These are phyloP conservation scores for Sphenodon punctatus DNA, from an alignment of 2,797 vertebrate genomes.

Conservation along the genomic window DNA sequence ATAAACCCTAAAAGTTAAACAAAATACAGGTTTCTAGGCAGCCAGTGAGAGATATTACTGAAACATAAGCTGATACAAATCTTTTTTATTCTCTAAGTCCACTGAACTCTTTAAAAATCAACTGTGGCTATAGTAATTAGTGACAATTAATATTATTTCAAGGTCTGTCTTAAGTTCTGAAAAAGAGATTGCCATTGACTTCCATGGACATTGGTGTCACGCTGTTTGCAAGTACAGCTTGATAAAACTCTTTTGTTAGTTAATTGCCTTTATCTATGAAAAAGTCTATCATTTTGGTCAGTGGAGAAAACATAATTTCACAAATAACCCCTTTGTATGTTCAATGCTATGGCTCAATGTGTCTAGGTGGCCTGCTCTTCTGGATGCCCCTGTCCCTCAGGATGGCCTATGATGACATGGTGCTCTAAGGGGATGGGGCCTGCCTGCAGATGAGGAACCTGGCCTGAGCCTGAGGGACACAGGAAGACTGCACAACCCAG, in stretches of 20 bases:
- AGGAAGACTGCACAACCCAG: too few species aligned
- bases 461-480: too few species aligned
- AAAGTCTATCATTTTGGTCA: constrained; percentile 1
- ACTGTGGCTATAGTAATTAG: not conserved
- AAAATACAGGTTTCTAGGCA: not conserved
- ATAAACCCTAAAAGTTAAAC: not conserved
- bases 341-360: too few species aligned
- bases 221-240: not conserved
- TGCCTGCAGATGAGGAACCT: too few species aligned
- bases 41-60: not conserved
- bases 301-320: not conserved
- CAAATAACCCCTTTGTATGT: not conserved
- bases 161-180: not conserved
- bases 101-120: not conserved
- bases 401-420: too few species aligned
- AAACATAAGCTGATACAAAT: not conserved
- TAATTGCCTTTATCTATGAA: constrained; percentile 3
- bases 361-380: too few species aligned
- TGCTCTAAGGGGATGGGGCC: too few species aligned
- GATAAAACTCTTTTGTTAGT: constrained; percentile 4
- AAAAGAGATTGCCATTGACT: not conserved
- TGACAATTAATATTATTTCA: not conserved
- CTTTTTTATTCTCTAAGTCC: not conserved
- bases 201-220: not conserved
- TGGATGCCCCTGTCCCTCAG: too few species aligned